Base-by-base conservation (phyloP, 92 coral and sea anemone genomes). In the Epizoanthus illoricatus region DNA sequence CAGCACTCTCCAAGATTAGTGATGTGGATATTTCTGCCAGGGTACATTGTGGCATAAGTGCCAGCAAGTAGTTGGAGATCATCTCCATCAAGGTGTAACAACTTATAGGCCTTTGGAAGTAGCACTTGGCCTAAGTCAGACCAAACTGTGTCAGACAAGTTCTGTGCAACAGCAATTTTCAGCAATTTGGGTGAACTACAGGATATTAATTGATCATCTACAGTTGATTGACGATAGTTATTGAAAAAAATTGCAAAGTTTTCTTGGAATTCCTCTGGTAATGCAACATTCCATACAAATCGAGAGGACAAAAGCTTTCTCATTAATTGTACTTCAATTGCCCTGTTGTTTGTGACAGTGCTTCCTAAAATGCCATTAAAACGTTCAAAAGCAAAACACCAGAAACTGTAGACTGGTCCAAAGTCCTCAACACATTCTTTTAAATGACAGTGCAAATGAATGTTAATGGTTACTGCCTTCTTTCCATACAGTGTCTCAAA, bases 351-450 rank as follows among this genome's bases (percentile, higher is more conserved):
- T 5, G 85, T 70, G 17, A 41, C 9, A 0, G 54, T 80, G 16
- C 10, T 65, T 21, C 86, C 89, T 33, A 75, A 57, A 36, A 83
- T 73, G 4, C 90, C 87, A 71, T 83, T 88, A 24, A 43, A 79
- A 5, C 83, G 69, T 49, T 87, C 90, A 71, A 87, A 87, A 8
- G 74, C 80, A 70, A 86, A 87, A 43, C 90, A 87, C 84, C 87
- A 87, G 71, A 87, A 87, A 19, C 84, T 74, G 39, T 81, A 69
- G 19, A 87, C 76, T 1, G 90, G 90, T 4, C 90, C 90, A 87
- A 56, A 76, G 36, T 87, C 90, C 76, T 67, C 80, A 12, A 87
- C 54, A 62, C 84, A 75, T 60, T 87, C 90, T 69, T 83, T 83
- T 2, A 87, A 42, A 21, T 87, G 87, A 40, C 90, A 75, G 24